Evolutionary conservation across 2,113 vertebrate genomes (phyloP).

Genomic region (Cryptomyrus ogoouensis): DNA sequence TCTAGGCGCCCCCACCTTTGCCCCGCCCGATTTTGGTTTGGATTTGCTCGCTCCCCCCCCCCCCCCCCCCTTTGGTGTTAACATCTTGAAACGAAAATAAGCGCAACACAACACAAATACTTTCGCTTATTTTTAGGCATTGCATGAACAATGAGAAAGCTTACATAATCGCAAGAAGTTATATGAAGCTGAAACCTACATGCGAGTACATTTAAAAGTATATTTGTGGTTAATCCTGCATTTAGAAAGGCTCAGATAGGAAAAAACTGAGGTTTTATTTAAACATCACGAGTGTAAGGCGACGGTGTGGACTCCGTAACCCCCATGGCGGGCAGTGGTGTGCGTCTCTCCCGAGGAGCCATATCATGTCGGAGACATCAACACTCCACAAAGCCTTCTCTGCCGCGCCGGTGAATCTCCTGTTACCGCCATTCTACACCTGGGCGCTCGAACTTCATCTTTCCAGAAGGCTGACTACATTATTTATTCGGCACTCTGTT

Average conservation of each 20-base stretch:
- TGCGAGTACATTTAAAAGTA: neutral
- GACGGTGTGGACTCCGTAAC: neutral
- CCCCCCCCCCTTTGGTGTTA: neutral
- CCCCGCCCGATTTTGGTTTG: too few relatives aligned
- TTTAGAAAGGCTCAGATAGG: neutral
- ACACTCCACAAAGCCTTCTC: slow-evolving; percentile 45
- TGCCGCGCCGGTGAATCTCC: slow-evolving; percentile 36
- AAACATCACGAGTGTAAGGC: neutral
- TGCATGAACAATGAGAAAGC: neutral
- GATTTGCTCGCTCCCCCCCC: too few relatives aligned
- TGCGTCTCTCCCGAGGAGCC: slow-evolving; percentile 29
- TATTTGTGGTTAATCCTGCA: neutral
- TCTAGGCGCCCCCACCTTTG: too few relatives aligned
- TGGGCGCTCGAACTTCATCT: slow-evolving; percentile 4
- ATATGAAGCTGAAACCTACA: neutral
- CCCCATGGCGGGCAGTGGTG: neutral
- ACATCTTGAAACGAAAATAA: neutral
- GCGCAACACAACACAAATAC: neutral
- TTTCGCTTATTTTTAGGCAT: neutral
- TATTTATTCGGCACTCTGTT: slow-evolving; percentile 50
- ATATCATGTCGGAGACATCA: slow-evolving; percentile 52
- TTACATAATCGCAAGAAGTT: neutral
- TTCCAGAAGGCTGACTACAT: slow-evolving; percentile 36
- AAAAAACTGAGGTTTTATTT: neutral
- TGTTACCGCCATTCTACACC: slow-evolving; percentile 54